Conservation (phyloP, 2,113 vertebrate genomes). For the Amphiprion percula region DNA sequence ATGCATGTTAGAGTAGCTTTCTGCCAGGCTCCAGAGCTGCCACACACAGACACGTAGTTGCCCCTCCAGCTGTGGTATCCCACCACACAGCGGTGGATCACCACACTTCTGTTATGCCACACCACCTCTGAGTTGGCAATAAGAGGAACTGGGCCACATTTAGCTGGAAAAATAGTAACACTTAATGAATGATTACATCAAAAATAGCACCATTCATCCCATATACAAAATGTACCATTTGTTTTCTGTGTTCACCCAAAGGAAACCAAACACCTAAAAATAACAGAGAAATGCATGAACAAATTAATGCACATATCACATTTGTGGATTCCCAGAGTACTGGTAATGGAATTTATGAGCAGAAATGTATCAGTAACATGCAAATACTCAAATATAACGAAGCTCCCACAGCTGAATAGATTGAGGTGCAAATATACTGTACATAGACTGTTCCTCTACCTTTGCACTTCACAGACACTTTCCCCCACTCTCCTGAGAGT, state of each 20-base stretch:
- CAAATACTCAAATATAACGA: not conserved
- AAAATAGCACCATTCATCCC: not conserved
- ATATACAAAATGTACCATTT: not conserved
- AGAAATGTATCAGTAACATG: not conserved
- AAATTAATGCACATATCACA: too few relatives aligned
- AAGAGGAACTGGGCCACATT: constrained; percentile 77
- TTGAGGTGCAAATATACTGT: not conserved
- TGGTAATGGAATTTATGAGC: not conserved
- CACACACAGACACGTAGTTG: constrained; percentile 76
- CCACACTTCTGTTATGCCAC: constrained; percentile 77
- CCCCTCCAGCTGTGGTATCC: constrained; percentile 82
- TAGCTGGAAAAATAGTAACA: constrained; percentile 47
- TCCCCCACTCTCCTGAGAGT: constrained; percentile 75
- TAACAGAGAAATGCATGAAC: not conserved
- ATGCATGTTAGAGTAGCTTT: constrained; percentile 78
- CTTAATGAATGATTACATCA: not conserved
- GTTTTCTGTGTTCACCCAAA: not conserved
- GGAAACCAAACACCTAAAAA: not conserved
- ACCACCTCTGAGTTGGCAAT: constrained; percentile 73
- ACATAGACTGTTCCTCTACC: constrained; percentile 65
- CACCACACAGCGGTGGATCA: constrained; percentile 75
- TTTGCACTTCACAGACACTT: constrained; percentile 76
- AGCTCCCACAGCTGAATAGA: not conserved
- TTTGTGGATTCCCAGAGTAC: not conserved
- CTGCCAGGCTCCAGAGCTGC: constrained; percentile 73